Evolutionary conservation across 2,797 vertebrate genomes (phyloP), one percentile per base, ranked within the genome.

Genomic region (Streptopelia turtur): DNA sequence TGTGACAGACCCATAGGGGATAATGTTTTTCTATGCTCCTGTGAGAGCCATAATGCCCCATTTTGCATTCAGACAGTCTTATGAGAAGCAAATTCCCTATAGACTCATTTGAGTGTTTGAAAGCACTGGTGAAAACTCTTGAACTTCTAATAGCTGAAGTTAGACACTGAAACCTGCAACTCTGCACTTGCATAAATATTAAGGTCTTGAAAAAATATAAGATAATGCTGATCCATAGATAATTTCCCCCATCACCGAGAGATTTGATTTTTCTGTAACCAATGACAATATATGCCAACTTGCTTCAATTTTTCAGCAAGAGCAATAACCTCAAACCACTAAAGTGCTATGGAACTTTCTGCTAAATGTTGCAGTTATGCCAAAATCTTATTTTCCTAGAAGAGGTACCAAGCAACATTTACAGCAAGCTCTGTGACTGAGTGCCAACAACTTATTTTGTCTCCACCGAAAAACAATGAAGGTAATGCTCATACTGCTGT

Each of bases 41-140:
- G 56, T 75, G 93, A 95, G 84, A 95, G 37, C 68, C 49, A 33
- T 90, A 87, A 94, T 79, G 74, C 20, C 21, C 55, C 25, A 80
- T 90, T 95, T 85, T 80, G 81, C 64, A 93, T 95, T 94, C 89
- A 83, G 82, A 77, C 25, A 82, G 64, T 50, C 89, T 85, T 83
- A 89, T 12, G 50, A 93, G 37, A 95, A 87, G 33, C 57, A 83
- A 93, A 94, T 91, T 95, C 93, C 89, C 93, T 55, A 30, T 5
- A 86, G 92, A 77, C 30, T 78, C 75, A 85, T 93, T 84, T 91
- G 50, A 78, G 71, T 65, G 70, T 89, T 94, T 91, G 75, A 95
- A 95, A 89, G 49, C 68, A 81, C 24, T 59, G 13, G 24, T 57
- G 50, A 80, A 96, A 95, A 90, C 25, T 66, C 81, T 83, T 75